Evolutionary conservation across 1,140 invertebrate genomes (phyloP).

Genomic region (Cyrtorhinus lividipennis): DNA sequence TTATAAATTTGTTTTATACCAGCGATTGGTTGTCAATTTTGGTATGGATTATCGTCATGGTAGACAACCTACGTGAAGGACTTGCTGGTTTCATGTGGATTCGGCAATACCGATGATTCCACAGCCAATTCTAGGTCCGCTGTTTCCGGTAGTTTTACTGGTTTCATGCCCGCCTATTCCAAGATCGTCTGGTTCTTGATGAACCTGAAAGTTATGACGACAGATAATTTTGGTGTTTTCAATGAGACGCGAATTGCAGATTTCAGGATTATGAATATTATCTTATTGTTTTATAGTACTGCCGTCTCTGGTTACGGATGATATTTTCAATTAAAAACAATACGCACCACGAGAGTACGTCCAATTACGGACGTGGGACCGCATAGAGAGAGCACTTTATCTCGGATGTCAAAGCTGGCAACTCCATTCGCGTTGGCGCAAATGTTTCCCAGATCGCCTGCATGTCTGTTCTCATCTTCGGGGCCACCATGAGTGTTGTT

Average conservation of each 20-base stretch:
- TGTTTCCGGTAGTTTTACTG: conserved; percentile 92
- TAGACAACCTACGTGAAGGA: too few relatives aligned
- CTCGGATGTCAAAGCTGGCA: conserved; percentile 59
- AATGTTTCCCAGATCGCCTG: conserved; percentile 88
- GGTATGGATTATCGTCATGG: too few relatives aligned
- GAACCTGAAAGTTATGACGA: conserved; percentile 44
- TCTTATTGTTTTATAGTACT: too few relatives aligned
- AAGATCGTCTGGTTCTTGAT: conserved; percentile 89
- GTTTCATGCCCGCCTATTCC: conserved; percentile 85
- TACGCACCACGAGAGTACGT: conserved; percentile 72
- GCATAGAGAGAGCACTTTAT: conserved; percentile 53
- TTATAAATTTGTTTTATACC: too few relatives aligned
- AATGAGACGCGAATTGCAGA: too few relatives aligned
- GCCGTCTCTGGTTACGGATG: too few relatives aligned
- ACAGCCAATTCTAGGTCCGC: conserved; percentile 86
- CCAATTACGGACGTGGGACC: conserved; percentile 73
- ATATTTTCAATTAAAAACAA: too few relatives aligned
- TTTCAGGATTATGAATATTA: too few relatives aligned
- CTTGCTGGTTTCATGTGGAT: not conserved
- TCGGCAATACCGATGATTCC: conserved; percentile 78
- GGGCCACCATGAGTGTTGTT: conserved; percentile 80
- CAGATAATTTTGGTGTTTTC: too few relatives aligned
- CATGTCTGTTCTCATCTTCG: conserved; percentile 53
- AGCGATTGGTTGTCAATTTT: too few relatives aligned
- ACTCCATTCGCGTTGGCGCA: conserved; percentile 51